A percentile compares a stretch with the other conserved stretches of the same genome.
Conservation (phyloP, 2,113 vertebrate genomes). For the Poeciliopsis turrubarensis region DNA sequence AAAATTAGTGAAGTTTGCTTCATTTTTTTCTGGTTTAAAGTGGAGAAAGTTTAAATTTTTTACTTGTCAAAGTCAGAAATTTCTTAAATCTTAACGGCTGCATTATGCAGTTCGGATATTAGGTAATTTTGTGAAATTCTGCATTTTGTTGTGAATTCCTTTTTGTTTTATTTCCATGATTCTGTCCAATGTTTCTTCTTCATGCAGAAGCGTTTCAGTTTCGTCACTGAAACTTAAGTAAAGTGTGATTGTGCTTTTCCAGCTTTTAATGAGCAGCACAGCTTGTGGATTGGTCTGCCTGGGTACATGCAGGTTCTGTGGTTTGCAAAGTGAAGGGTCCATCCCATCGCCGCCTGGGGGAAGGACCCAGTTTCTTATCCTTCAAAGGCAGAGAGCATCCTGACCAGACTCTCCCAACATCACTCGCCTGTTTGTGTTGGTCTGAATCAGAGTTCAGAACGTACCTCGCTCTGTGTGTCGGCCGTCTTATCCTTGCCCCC, state of each 20-base stretch:
- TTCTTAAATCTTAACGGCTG: too few relatives aligned
- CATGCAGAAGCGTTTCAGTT: conserved; percentile 11
- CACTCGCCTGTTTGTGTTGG: conserved; percentile 57
- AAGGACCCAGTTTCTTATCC: conserved; percentile 35
- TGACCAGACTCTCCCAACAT: conserved; percentile 47
- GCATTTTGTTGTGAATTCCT: too few relatives aligned
- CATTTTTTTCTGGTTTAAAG: too few relatives aligned
- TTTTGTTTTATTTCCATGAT: too few relatives aligned
- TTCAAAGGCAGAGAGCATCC: conserved; percentile 53
- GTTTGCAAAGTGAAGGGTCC: conserved; percentile 20
- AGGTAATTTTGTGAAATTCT: too few relatives aligned
- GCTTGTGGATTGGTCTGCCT: conserved; percentile 13
- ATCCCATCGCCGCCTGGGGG: conserved; percentile 34
- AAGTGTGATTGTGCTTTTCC: conserved; percentile 2
- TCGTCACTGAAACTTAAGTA: conserved; percentile 37
- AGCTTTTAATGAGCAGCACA: conserved; percentile 40
- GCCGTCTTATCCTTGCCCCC: conserved; percentile 32
- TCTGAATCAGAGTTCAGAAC: conserved; percentile 35
- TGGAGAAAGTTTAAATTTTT: too few relatives aligned
- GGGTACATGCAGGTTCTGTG: conserved; percentile 29
- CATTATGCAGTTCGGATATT: too few relatives aligned
- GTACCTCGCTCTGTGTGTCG: conserved; percentile 18
- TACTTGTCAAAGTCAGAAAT: too few relatives aligned
- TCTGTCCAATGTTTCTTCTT: too few relatives aligned
- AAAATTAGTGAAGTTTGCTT: too few relatives aligned